A percentile compares a stretch with the other conserved stretches of the same genome.
Conservation (phyloP, 2,113 vertebrate genomes). For the Lepisosteus oculatus region DNA sequence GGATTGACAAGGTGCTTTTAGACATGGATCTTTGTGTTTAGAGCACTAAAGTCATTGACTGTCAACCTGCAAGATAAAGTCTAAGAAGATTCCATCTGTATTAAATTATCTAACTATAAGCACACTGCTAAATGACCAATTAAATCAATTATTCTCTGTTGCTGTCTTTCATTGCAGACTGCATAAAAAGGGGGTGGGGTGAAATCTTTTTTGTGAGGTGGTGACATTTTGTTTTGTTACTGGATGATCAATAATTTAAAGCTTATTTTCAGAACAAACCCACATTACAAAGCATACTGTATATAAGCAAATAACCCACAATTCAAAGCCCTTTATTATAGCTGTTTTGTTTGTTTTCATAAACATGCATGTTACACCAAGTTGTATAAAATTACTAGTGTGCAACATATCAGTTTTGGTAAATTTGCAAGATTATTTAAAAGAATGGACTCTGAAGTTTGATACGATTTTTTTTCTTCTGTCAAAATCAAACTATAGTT, state of each 20-base stretch:
- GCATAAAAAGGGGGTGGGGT: neutral
- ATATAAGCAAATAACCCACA: no score
- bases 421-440: no score
- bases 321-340: no score
- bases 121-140: neutral
- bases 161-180: neutral
- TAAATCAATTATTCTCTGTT: neutral
- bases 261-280: no score
- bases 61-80: neutral
- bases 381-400: no score
- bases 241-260: neutral
- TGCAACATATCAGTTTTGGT: no score
- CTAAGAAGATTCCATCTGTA: neutral
- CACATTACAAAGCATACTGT: no score
- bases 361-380: no score
- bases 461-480: no score
- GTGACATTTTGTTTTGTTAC: neutral
- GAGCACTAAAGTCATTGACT: constrained; percentile 1
- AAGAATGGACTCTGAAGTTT: no score
- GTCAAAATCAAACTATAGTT: no score
- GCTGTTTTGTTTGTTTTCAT: no score
- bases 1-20: constrained; percentile 31
- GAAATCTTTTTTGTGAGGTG: neutral
- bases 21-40: constrained; percentile 34
- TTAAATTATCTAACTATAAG: neutral